Base-by-base conservation (phyloP, 1,140 invertebrate species). In the Chironomus striatipennis region DNA sequence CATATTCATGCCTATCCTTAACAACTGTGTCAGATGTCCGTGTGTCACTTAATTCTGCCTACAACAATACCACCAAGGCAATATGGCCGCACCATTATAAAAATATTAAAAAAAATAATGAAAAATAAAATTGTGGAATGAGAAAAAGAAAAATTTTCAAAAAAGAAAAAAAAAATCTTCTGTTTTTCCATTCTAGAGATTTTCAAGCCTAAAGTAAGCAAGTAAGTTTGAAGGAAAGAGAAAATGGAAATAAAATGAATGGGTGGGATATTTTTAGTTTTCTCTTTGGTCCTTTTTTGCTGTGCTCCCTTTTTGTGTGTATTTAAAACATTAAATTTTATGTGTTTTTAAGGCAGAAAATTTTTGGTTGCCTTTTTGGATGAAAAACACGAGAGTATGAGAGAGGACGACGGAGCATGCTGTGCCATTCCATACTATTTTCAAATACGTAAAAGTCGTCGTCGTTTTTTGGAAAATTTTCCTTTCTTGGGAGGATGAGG, bases 291-390 rank as follows among this genome's bases (percentile, higher is more conserved):
- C 65, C 65, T 70, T 70, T 70, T 70, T 70, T 21, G 20, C 65
- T 12, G n/a, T n/a, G 10, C 2, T 2, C n/a, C 47, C 17, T 18
- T 21, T 70, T 70, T 70, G 65, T 70, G 65, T 70, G 65, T 70
- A 70, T 70, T 70, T 70, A 70, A 70, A 21, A 20, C 65, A 70
- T 70, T 70, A 70, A 70, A 70, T 70, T 18, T 70, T 70, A 70
- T 70, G 65, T 70, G 65, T 21, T 70, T 70, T 70, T 70, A 70
- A 70, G 65, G 65, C 47, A 57, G 47, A 70, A 70, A 57, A 70
- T 70, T 70, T 70, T 20, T 17, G 20, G 65, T 20, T 70, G 47
- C 47, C 47, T 57, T 57, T 57, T 57, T 57, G 1, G 8, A 57
- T 5, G 15, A 47, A 47, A 47, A 47, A 15, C 15, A 34, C 24